Base-by-base conservation (phyloP, 2,888 invertebrate species). In the Tenthredo distinguenda region DNA sequence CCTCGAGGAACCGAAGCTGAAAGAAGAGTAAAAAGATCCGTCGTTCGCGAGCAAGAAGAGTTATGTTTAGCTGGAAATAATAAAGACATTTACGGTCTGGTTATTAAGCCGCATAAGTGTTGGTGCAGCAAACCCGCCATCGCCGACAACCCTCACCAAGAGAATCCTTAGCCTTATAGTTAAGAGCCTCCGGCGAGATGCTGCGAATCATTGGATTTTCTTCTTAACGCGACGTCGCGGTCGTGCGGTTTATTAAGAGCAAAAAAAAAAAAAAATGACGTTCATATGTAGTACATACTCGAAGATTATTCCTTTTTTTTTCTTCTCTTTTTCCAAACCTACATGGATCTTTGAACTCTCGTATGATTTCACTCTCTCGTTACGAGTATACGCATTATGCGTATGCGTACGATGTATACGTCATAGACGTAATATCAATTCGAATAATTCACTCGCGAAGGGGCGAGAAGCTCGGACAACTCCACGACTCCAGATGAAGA, bases 1-100 rank as follows among this genome's bases (percentile, higher is more conserved):
- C 96, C 94, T 98, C 98, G 84, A 98, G 97, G 15, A 98, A 94
- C 98, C 98, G 55, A n/a, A 55, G 77, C 50, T 77, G 65, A 81
- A 71, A 83, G n/a, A 31, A 47, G 83, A 71, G 71, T 68, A 83
- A 83, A 81, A 81, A 62, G 68, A 43, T 26, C 31, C 34, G 68
- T 26, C 71, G 83, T 83, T 83, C 83, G 83, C 83, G 31, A 68
- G 83, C 83, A 83, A 83, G 43, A 83, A 83, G 83, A 83, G 68
- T 83, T 83, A 83, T 83, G 83, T 83, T 71, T 83, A 83, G 83
- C 83, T 83, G 68, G 83, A 83, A 83, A 83, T 83, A 83, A 83
- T 83, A 83, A 83, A 83, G 83, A 83, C 83, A 83, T 83, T 83
- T 83, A 83, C 83, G 83, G 83, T 62, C 83, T 83, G 83, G 83